Evolutionary conservation across 2,888 invertebrate genomes (phyloP).

Genomic region (Trichopoda pennipes): DNA sequence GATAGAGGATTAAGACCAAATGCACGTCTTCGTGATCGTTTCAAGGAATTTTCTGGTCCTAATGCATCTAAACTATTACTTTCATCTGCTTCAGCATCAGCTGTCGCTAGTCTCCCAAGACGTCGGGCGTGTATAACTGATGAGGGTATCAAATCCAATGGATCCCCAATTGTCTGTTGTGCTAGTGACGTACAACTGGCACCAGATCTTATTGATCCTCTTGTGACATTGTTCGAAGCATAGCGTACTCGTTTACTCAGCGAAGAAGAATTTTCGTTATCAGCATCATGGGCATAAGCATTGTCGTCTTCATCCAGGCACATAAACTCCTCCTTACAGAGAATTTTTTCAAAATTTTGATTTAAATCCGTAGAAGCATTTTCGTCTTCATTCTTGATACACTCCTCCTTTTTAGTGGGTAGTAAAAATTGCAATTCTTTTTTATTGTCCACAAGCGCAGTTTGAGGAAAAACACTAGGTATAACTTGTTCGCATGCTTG

Average conservation of each 20-base stretch:
- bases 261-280: slow-evolving; percentile 62
- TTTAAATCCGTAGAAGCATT: slow-evolving; percentile 78
- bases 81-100: slow-evolving; percentile 63
- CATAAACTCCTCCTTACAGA: slow-evolving; percentile 80
- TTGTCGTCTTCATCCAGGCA: slow-evolving; percentile 79
- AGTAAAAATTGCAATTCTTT: slow-evolving; percentile 74
- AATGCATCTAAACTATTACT: slow-evolving; percentile 69
- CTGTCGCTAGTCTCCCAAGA: slow-evolving; percentile 63
- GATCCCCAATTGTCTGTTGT: slow-evolving; percentile 71
- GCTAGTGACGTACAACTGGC: slow-evolving; percentile 26
- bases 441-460: slow-evolving; percentile 72
- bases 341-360: slow-evolving; percentile 81
- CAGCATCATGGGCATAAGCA: slow-evolving; percentile 64
- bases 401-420: slow-evolving; percentile 77
- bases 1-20: slow-evolving; percentile 25
- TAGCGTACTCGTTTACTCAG: slow-evolving; percentile 58
- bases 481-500: slow-evolving; percentile 79
- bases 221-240: slow-evolving; percentile 2
- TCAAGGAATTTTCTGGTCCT: slow-evolving; percentile 40
- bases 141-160: slow-evolving; percentile 77
- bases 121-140: slow-evolving; percentile 73
- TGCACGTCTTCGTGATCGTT: slow-evolving; percentile 52
- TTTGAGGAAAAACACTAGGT: slow-evolving; percentile 74
- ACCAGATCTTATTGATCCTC: slow-evolving; percentile 26
- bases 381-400: slow-evolving; percentile 72